Base-by-base conservation (phyloP, 2,888 invertebrate species). In the Yponomeuta malinellus region DNA sequence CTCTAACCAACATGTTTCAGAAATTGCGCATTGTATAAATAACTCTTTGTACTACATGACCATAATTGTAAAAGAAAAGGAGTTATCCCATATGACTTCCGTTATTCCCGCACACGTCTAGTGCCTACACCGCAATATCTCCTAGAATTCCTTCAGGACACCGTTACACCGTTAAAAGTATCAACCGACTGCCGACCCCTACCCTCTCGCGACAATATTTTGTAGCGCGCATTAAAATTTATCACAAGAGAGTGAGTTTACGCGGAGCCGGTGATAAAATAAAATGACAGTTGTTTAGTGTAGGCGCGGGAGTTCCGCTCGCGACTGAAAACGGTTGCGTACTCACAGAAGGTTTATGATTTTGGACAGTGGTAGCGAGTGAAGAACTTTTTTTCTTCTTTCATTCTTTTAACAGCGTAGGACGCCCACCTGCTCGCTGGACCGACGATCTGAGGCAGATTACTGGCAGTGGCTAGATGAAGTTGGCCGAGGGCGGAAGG, bases 211-310 rank as follows among this genome's bases (percentile, higher is more conserved):
- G 88, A 89, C 89, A 89, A 88, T 91, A 91, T 89, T 87, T 90
- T 85, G 84, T 77, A 74, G 76, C 78, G 76, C 79, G 82, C 91
- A 91, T 92, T 92, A 92, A 92, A 91, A 91, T 92, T 91, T 89
- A 92, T 90, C 86, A 85, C 88, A 81, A 83, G 80, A 83, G 81
- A 81, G 83, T 78, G 87, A 88, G 84, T 90, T 88, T 89, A 89
- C 89, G 85, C 81, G 83, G 81, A 90, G 88, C 87, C 85, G 89
- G 91, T 87, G 87, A 90, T 91, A 91, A 92, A 92, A 91, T 90
- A 91, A 90, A 90, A 91, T 90, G 91, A 90, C 91, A 90, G 89
- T 92, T 91, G 91, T 91, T 92, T 92, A 92, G 89, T 88, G 86
- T 79, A 83, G 88, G 81, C 87, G 76, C 84, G 90, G 91, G 91